Conservation (phyloP, 2,113 vertebrate genomes). For the Carollia perspicillata region DNA sequence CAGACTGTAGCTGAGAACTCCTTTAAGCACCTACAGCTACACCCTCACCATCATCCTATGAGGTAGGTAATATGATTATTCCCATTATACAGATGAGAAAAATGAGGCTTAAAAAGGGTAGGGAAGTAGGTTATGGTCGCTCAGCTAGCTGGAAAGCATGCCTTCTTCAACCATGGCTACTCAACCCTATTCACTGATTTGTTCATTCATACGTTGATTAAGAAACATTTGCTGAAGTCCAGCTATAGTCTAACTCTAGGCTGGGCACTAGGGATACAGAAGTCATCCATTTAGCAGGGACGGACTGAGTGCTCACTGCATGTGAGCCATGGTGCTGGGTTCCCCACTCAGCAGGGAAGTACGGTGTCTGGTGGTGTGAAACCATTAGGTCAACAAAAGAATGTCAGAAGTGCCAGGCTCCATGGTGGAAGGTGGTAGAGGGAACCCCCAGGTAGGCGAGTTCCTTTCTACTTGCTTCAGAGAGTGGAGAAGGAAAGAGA, state of each 20-base stretch:
- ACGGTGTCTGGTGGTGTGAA: not conserved
- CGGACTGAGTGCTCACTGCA: not conserved
- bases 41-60: not conserved
- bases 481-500: not conserved
- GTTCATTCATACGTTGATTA: not conserved
- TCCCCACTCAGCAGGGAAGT: not conserved
- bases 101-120: not conserved
- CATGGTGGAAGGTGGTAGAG: not conserved
- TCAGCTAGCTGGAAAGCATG: not conserved
- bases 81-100: not conserved
- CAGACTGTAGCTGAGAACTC: not conserved
- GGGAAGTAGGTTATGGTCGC: not conserved
- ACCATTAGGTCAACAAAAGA: not conserved
- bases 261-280: not conserved
- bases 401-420: not conserved
- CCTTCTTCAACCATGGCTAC: not conserved
- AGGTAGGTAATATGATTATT: not conserved
- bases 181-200: not conserved
- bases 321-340: not conserved
- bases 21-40: not conserved
- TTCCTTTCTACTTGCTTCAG: not conserved
- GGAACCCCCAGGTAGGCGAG: not conserved
- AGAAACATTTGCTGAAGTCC: not conserved
- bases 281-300: not conserved
- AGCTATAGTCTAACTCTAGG: not conserved